Conservation (phyloP, 2,797 vertebrate genomes). For the Gallirallus australis region DNA sequence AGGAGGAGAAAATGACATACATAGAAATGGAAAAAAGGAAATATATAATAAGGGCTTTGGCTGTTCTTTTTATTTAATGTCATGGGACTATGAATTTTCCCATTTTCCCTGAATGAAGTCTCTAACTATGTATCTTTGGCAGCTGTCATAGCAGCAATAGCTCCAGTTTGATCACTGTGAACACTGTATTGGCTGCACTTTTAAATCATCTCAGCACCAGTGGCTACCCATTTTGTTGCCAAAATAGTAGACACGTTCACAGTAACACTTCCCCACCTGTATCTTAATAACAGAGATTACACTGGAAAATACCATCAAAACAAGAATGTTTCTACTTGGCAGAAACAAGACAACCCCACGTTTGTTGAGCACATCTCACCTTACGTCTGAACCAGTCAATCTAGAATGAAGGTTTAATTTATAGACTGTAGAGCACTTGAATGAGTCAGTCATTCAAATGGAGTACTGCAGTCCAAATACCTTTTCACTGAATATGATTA, state of each 20-base stretch:
- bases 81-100: slow-evolving; percentile 16
- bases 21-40: background rate
- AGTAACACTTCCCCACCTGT: background rate
- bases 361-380: background rate
- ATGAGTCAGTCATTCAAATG: background rate
- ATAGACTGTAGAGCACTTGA: background rate
- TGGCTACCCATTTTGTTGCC: background rate
- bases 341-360: background rate
- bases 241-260: background rate
- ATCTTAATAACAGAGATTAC: background rate
- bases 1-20: background rate
- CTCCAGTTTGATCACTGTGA: background rate
- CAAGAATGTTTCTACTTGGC: background rate
- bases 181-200: background rate
- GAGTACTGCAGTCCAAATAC: background rate
- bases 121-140: slow-evolving; percentile 29
- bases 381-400: background rate
- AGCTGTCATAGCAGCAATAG: background rate
- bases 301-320: background rate
- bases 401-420: background rate
- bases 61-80: slow-evolving; percentile 13
- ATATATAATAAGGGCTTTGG: background rate
- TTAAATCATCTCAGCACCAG: background rate
- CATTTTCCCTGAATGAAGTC: background rate
- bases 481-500: background rate